phyloP scores from a whole-genome alignment of 2,113 vertebrate genomes.

The Rhynchomys soricoides region DNA sequence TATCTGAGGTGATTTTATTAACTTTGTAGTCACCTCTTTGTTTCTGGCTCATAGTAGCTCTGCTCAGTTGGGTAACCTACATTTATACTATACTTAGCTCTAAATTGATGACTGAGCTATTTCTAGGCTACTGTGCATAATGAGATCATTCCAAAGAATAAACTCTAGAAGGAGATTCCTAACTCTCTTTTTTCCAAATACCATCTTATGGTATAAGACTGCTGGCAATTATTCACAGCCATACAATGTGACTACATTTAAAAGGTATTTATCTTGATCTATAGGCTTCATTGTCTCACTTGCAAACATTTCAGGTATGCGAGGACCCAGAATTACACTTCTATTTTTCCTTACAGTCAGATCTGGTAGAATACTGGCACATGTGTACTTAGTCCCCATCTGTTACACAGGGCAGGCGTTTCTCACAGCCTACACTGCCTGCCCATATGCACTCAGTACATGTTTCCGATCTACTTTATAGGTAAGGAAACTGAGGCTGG shows the following conservation, averaged over 20 bases:
- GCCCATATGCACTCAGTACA: accelerated
- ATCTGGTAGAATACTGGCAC: background rate
- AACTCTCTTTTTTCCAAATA: background rate
- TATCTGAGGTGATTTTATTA: background rate
- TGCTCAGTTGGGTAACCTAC: constrained; percentile 45
- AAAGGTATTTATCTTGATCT: background rate
- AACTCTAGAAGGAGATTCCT: constrained; percentile 38
- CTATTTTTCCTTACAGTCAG: background rate
- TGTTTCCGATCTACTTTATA: background rate
- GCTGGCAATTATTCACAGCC: background rate
- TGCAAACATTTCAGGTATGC: background rate
- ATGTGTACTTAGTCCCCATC: accelerated
- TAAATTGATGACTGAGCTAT: background rate
- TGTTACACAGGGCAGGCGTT: too few relatives aligned
- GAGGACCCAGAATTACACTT: background rate
- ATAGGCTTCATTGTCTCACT: background rate
- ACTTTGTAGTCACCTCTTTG: background rate
- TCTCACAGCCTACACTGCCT: background rate
- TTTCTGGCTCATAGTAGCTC: background rate
- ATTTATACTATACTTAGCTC: constrained; percentile 36
- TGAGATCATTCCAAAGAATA: background rate
- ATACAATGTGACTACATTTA: background rate
- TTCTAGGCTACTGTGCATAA: constrained; percentile 22
- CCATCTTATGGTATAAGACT: background rate
- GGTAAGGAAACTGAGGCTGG: background rate